Conservation (phyloP, 1,140 invertebrate genomes). For the Camponotus floridanus region DNA sequence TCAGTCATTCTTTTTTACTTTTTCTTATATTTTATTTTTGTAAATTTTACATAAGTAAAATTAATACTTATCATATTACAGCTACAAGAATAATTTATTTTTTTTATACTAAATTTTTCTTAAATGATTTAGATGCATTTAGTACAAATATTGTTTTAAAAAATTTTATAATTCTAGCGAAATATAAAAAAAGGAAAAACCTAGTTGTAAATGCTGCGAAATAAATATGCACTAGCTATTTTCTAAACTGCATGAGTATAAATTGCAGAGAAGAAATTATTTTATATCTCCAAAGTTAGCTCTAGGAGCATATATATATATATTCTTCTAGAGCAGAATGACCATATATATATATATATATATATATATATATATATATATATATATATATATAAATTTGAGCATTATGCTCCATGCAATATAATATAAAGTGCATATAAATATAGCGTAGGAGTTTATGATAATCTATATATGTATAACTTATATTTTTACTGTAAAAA, state of each 20-base stretch:
- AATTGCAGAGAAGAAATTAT: constrained; percentile 41
- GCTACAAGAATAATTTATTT: constrained; percentile 7
- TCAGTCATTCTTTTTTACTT: constrained; percentile 17
- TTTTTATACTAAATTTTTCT: constrained; percentile 27
- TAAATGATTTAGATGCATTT: constrained; percentile 35
- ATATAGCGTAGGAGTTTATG: background rate
- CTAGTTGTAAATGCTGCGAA: constrained; percentile 1
- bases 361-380: too few relatives aligned
- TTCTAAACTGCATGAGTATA: constrained; percentile 33
- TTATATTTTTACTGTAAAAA: constrained; percentile 35
- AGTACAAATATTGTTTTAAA: constrained; percentile 33
- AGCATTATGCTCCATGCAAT: background rate
- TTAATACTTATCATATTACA: constrained; percentile 21
- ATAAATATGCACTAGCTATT: constrained; percentile 22
- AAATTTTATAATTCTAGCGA: background rate
- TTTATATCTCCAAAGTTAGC: constrained; percentile 34
- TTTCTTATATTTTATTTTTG: constrained; percentile 38
- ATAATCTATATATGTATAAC: background rate
- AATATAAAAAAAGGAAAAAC: constrained; percentile 20
- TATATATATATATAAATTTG: constrained; percentile 15
- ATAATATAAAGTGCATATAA: background rate
- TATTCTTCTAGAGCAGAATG: background rate
- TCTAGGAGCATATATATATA: background rate
- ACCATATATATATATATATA: background rate
- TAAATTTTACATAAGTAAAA: constrained; percentile 33